Conservation (phyloP, 2,797 vertebrate genomes). For the Oceanodroma leucorhoa region DNA sequence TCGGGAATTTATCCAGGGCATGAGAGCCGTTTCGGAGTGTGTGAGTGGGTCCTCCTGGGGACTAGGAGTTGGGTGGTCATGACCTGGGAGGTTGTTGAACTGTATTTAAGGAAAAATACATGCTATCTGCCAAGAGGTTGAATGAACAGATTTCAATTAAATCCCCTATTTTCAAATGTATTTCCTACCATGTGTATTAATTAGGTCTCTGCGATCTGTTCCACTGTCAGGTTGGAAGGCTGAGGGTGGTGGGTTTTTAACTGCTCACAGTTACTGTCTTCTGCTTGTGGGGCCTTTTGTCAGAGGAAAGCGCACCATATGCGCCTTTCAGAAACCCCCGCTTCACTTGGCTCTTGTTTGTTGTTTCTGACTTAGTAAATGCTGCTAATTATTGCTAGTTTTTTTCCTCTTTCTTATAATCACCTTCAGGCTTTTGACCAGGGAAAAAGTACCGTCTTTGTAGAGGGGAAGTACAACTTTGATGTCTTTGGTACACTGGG, state of each 20-base stretch:
- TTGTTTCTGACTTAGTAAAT: neutral
- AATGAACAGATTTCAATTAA: neutral
- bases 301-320: neutral
- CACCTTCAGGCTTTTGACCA: neutral
- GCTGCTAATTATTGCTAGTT: neutral
- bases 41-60: neutral
- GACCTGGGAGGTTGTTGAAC: neutral
- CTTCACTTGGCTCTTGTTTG: neutral
- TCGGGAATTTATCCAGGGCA: neutral
- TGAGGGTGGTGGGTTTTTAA: neutral
- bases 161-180: neutral
- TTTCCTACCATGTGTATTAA: neutral
- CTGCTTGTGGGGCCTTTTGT: neutral
- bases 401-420: neutral
- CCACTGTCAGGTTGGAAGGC: neutral
- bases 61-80: neutral
- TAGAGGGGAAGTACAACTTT: neutral
- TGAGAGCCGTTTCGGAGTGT: fast-evolving
- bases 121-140: neutral
- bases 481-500: neutral
- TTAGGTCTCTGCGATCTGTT: neutral
- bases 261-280: neutral
- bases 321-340: neutral
- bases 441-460: neutral
- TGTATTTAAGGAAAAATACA: neutral